Base-by-base conservation (phyloP, 1,140 invertebrate species). In the Lucilia sericata region DNA sequence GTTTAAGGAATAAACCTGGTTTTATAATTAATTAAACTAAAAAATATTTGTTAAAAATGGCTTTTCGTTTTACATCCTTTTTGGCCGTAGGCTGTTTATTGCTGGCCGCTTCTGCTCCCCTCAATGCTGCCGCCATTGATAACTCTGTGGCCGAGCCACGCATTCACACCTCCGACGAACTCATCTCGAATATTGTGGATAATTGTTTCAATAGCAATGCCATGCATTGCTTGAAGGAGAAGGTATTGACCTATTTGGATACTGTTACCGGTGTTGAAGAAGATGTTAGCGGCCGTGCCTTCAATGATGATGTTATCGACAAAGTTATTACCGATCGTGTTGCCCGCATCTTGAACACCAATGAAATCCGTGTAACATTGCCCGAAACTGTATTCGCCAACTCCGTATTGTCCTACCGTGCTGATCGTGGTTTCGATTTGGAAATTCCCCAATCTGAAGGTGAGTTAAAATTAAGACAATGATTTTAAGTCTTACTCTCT, bases 211-310 rank as follows among this genome's bases (percentile, higher is more conserved):
- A 93, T 85, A 92, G 93, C 17, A 93, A 94, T 84, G 93, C 94
- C 85, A 93, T 94, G 86, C 92, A 93, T 80, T 96, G 96, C 86
- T 91, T 96, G 74, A 96, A 96, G 89, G 92, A 93, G 86, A 94
- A 95, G 90, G 93, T 96, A 82, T 91, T 96, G 10, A 93, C 92
- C 74, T 96, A 94, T 91, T 91, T 96, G 88, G 95, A 96, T 89
- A 93, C 93, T 12, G 92, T 95, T 65, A 90, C 95, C 34, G 94
- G 95, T 47, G 93, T 94, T 1, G 92, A 91, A 30, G 93, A 94
- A 30, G 95, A 95, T 85, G 94, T 95, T 85, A 92, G 91, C 80
- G 88, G 88, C 78, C 91, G 93, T 84, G 92, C 93, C 84, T 91
- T 92, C 82, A 90, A 92, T 25, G 89, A 92, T 65, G 92, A 95